These are phyloP conservation scores for Champsocephalus esox DNA, from an alignment of 2,797 vertebrate genomes.

Conservation along the genomic window DNA sequence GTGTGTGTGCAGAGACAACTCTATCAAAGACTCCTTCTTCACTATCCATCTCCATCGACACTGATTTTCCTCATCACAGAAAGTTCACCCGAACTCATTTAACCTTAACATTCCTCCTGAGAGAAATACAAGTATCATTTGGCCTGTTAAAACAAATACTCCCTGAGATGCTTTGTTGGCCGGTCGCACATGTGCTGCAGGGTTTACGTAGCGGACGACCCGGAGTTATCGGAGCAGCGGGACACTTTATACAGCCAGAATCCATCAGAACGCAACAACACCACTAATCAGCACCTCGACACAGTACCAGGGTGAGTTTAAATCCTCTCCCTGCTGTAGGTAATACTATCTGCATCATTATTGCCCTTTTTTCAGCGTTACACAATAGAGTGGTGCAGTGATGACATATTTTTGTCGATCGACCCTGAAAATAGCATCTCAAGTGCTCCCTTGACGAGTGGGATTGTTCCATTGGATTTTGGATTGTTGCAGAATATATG, in stretches of 20 bases:
- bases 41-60: slow-evolving; percentile 30
- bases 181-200: slow-evolving; percentile 66
- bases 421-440: too few species aligned
- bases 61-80: slow-evolving; percentile 39
- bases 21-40: slow-evolving; percentile 34
- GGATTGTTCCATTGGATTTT: too few species aligned
- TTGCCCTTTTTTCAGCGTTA: not conserved
- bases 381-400: not conserved
- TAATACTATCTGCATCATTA: slow-evolving; percentile 25
- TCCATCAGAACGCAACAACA: slow-evolving; percentile 34
- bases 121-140: slow-evolving; percentile 79
- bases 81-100: slow-evolving; percentile 72
- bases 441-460: too few species aligned
- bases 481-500: too few species aligned
- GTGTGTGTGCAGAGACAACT: not conserved
- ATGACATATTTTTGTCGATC: too few species aligned
- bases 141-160: slow-evolving; percentile 85
- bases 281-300: slow-evolving; percentile 40
- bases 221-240: not conserved
- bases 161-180: slow-evolving; percentile 76
- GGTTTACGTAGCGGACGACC: slow-evolving; percentile 71
- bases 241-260: slow-evolving; percentile 40
- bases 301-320: slow-evolving; percentile 25
- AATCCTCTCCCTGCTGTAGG: slow-evolving; percentile 18
- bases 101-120: slow-evolving; percentile 78